These are phyloP conservation scores for Coregonus ussuriensis DNA, from an alignment of 2,797 vertebrate species.

Conservation along the genomic window DNA sequence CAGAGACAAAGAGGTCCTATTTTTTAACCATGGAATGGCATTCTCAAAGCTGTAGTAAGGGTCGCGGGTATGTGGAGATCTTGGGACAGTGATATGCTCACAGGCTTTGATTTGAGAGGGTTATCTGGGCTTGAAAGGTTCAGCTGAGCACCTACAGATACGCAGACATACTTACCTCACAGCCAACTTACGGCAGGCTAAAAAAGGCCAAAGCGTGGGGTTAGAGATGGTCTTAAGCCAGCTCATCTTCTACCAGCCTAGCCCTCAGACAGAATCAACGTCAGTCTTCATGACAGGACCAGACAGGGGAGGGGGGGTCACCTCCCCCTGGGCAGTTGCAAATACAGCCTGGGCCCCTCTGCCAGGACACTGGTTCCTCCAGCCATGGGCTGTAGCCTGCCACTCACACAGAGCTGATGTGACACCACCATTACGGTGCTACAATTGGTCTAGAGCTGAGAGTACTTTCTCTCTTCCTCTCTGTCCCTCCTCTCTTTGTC, in stretches of 20 bases:
- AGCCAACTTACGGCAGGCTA: conserved; percentile 54
- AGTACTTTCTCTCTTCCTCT: conserved; percentile 3
- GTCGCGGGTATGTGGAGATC: background rate
- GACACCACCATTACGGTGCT: conserved; percentile 68
- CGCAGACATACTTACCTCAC: conserved; percentile 17
- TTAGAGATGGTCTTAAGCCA: conserved; percentile 68
- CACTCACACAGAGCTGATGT: conserved; percentile 71
- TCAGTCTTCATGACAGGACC: conserved; percentile 66
- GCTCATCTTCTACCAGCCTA: conserved; percentile 66
- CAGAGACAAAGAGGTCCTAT: background rate
- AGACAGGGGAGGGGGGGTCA: conserved; percentile 51
- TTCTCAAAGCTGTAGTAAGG: background rate
- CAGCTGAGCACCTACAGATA: background rate
- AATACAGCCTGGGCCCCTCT: conserved; percentile 67
- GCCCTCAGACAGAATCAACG: conserved; percentile 64
- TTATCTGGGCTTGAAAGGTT: background rate
- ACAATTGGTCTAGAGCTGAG: conserved; percentile 32
- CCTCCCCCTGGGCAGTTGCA: conserved; percentile 70
- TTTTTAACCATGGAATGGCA: background rate
- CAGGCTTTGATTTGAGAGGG: background rate
- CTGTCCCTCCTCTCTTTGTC: conserved; percentile 4
- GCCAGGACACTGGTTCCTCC: conserved; percentile 55
- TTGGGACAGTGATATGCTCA: background rate
- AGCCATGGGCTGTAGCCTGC: conserved; percentile 56
- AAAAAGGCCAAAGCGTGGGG: conserved; percentile 28